A percentile compares a stretch with the other conserved stretches of the same genome.
Conservation (phyloP, 2,113 vertebrate genomes). For the Alligator sinensis region DNA sequence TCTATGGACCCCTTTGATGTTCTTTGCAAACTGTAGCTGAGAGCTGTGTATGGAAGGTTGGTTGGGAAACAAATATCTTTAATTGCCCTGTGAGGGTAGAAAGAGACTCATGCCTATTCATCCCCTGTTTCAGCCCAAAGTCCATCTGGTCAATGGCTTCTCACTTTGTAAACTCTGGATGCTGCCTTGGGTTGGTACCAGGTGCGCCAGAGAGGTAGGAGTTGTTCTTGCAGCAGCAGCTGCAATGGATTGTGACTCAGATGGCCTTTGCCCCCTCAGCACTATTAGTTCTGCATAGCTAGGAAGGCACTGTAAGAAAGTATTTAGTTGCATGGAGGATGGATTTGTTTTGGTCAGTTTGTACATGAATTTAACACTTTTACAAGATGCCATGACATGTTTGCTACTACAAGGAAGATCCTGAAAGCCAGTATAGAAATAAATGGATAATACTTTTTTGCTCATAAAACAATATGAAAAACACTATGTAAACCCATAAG, state of each 20-base stretch:
- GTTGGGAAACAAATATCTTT: not conserved
- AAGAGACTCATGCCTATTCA: not conserved
- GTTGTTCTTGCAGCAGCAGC: not conserved
- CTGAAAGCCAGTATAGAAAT: slow-evolving; percentile 3
- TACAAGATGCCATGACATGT: not conserved
- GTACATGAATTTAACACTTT: not conserved
- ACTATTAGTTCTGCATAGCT: not conserved
- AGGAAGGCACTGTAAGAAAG: not conserved
- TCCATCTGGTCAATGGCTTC: not conserved
- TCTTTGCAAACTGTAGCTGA: not conserved
- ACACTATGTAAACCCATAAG: not conserved
- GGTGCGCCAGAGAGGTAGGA: not conserved
- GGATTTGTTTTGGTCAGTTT: not conserved
- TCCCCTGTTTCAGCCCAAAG: not conserved
- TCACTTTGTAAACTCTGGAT: not conserved
- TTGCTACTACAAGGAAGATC: slow-evolving; percentile 13
- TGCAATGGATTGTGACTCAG: not conserved
- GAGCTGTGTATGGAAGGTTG: not conserved
- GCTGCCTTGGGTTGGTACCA: not conserved
- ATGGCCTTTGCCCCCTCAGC: not conserved
- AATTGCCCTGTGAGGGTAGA: not conserved
- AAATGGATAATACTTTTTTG: not conserved
- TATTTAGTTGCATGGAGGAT: not conserved
- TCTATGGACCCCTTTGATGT: not conserved
- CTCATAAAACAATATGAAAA: not conserved